phyloP scores from a whole-genome alignment of 2,797 vertebrate species.

The Clarias platycephalus region DNA sequence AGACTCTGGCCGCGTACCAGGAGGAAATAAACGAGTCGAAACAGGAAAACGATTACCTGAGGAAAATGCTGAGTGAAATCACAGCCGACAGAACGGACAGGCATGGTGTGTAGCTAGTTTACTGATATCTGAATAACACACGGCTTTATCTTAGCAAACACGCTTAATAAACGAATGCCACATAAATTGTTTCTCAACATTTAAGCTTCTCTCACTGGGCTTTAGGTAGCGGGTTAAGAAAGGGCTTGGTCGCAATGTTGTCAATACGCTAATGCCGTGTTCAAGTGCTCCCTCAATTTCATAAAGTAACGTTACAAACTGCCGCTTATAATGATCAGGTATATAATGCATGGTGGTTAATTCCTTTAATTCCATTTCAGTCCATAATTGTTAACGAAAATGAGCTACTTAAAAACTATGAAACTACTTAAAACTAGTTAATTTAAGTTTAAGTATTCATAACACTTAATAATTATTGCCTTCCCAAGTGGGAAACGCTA shows the following conservation, averaged over 20 bases:
- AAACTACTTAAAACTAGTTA: too few relatives aligned
- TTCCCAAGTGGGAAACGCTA: background rate
- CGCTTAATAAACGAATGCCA: background rate
- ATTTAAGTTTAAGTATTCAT: too few relatives aligned
- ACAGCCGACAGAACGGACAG: background rate
- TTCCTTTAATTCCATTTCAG: background rate
- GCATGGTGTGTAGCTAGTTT: background rate
- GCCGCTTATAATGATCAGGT: too few relatives aligned
- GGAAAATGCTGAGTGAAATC: slow-evolving; percentile 30
- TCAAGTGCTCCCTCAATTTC: background rate
- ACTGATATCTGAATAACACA: background rate
- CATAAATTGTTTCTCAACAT: too few relatives aligned
- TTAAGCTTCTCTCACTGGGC: background rate
- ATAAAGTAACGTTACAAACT: too few relatives aligned
- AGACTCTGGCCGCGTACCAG: slow-evolving; percentile 20
- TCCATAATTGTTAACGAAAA: background rate
- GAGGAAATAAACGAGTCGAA: slow-evolving; percentile 27
- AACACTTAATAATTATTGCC: background rate
- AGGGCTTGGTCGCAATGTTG: background rate
- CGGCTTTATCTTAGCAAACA: background rate
- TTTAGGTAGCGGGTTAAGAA: background rate
- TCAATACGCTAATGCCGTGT: background rate
- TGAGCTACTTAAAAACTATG: too few relatives aligned
- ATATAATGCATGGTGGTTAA: background rate
- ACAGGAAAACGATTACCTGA: slow-evolving; percentile 38